Evolutionary conservation across 1,140 invertebrate genomes (phyloP), one percentile per base, ranked within the genome.

Genomic region (Coenobita brevimanus): DNA sequence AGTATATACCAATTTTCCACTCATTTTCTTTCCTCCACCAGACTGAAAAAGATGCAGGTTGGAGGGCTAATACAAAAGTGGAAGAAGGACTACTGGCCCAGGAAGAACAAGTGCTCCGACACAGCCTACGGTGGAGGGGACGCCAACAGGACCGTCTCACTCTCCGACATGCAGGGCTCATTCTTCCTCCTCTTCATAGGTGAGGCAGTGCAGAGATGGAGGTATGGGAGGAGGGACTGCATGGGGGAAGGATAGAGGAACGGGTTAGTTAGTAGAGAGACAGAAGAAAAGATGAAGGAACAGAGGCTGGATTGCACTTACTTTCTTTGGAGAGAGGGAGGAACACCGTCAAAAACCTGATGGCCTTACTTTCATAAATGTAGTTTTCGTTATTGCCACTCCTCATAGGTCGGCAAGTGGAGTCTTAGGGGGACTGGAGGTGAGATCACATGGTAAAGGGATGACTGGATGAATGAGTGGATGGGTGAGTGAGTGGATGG

Each of bases 111-210:
- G 82, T 98, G 97, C 91, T 96, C 94, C 93, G 95, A 94, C 90
- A 93, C 93, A 1, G 91, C 93, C 6, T 93, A 94, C 62, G 92
- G 92, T 17, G 92, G 92, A 41, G 90, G 92, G 93, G 96, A 95
- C 8, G 95, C 95, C 41, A 97, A 97, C 91, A 96, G 97, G 91
- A 97, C 96, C 75, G 96, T 98, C 3, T 96, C 97, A 91, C 94
- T 97, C 89, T 94, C 95, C 81, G 97, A 98, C 91, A 98, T 98
- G 97, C 96, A 97, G 92, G 97, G 97, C 41, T 97, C 96, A 64
- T 97, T 97, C 93, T 96, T 96, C 89, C 94, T 97, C 0, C 92
- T 97, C 2, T 94, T 96, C 87, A 92, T 97, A 41, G 96, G 96
- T 96, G 94, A 92, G 86, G 69, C 1, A 17, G 27, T 41, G 21